Conservation (phyloP, 2,797 vertebrate species). For the Gymnodraco acuticeps region DNA sequence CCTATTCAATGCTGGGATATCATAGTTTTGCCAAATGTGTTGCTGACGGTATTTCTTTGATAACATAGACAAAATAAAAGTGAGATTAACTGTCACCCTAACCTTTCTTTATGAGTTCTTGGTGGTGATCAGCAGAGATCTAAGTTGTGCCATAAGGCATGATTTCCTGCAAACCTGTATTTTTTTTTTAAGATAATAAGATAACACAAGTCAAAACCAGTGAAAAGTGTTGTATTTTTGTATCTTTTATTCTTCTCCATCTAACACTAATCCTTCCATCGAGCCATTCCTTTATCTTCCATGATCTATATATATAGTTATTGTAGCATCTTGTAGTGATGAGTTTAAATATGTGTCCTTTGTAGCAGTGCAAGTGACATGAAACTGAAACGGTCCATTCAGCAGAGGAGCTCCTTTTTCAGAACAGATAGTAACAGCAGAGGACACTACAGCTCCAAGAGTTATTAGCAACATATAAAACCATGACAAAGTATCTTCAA, state of each 20-base stretch:
- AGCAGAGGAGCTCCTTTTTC: slow-evolving; percentile 58
- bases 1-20: not conserved
- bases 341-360: not conserved
- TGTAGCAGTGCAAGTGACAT: too few species aligned
- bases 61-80: not conserved
- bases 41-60: not conserved
- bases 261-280: not conserved
- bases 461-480: slow-evolving; percentile 51
- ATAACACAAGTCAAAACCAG: not conserved
- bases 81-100: not conserved
- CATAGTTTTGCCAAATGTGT: not conserved
- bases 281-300: not conserved
- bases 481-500: slow-evolving; percentile 23
- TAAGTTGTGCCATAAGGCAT: not conserved
- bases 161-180: too few species aligned
- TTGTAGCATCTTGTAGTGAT: not conserved
- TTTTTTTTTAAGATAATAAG: too few species aligned
- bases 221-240: not conserved
- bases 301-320: not conserved
- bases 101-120: not conserved
- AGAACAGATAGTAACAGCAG: slow-evolving; percentile 54
- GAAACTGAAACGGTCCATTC: slow-evolving; percentile 31
- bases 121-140: not conserved
- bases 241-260: not conserved
- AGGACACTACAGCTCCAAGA: slow-evolving; percentile 62